These are phyloP conservation scores for Tipula lateralis DNA, from an alignment of 2,888 invertebrate species.

Conservation along the genomic window DNA sequence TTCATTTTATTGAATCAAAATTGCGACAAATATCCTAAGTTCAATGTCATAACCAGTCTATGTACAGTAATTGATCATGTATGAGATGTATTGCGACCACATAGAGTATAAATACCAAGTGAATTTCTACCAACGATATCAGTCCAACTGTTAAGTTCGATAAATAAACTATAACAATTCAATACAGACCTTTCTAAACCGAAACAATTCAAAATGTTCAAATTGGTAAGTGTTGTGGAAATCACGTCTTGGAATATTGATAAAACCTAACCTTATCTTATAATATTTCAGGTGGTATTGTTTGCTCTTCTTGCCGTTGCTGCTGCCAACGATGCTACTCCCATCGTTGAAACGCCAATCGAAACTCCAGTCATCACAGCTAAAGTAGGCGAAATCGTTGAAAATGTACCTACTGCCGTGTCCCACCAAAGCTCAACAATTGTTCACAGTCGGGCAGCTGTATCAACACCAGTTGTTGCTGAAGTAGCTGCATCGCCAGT, in stretches of 20 bases:
- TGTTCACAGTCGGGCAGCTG: constrained; percentile 49
- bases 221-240: constrained; percentile 40
- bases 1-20: neutral
- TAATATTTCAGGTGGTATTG: constrained; percentile 50
- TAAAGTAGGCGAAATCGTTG: constrained; percentile 37
- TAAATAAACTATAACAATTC: neutral
- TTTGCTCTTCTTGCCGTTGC: constrained; percentile 54
- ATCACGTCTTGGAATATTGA: too few relatives aligned
- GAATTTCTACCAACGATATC: neutral
- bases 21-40: neutral
- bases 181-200: neutral
- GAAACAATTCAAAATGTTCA: constrained; percentile 42
- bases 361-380: constrained; percentile 43
- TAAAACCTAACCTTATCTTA: neutral
- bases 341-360: constrained; percentile 36
- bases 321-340: constrained; percentile 46
- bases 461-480: constrained; percentile 36
- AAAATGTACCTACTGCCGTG: neutral
- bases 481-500: constrained; percentile 30
- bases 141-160: neutral
- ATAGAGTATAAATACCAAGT: neutral
- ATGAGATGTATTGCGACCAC: neutral
- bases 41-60: neutral
- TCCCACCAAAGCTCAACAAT: constrained; percentile 49
- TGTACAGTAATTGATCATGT: neutral